These are phyloP conservation scores for Peromyscus attwateri DNA, from an alignment of 2,797 vertebrate species.

Conservation along the genomic window DNA sequence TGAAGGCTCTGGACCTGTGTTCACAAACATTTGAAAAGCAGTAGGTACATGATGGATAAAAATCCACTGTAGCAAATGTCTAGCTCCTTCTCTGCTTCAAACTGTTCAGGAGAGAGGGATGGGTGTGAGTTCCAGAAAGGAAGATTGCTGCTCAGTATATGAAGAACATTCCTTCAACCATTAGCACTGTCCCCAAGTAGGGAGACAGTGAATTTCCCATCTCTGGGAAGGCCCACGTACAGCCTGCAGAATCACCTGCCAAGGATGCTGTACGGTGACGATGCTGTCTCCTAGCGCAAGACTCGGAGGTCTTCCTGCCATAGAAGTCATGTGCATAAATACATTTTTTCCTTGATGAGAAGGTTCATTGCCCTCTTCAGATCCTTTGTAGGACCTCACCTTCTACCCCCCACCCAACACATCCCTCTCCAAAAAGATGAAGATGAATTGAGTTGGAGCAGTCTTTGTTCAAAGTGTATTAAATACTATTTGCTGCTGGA, in stretches of 20 bases:
- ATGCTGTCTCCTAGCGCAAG: no score
- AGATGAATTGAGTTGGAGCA: background rate
- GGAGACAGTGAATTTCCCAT: background rate
- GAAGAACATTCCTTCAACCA: background rate
- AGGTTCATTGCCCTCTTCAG: background rate
- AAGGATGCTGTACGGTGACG: background rate
- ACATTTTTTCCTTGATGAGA: background rate
- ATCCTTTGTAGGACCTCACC: background rate
- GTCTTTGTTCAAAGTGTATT: background rate
- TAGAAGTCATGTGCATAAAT: background rate
- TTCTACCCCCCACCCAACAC: background rate
- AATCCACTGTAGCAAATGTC: background rate
- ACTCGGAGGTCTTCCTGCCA: background rate
- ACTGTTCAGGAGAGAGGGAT: background rate
- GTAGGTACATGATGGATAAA: background rate
- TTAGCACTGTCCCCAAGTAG: no score
- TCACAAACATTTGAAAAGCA: background rate
- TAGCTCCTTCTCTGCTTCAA: background rate
- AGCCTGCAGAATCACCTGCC: background rate
- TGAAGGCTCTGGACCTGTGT: background rate
- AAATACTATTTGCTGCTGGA: background rate
- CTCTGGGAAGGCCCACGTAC: background rate
- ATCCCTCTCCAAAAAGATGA: background rate
- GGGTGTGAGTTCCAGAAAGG: background rate
- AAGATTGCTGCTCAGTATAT: background rate